Base-by-base conservation (phyloP, 2,113 vertebrate genomes). In the Axis porcinus region DNA sequence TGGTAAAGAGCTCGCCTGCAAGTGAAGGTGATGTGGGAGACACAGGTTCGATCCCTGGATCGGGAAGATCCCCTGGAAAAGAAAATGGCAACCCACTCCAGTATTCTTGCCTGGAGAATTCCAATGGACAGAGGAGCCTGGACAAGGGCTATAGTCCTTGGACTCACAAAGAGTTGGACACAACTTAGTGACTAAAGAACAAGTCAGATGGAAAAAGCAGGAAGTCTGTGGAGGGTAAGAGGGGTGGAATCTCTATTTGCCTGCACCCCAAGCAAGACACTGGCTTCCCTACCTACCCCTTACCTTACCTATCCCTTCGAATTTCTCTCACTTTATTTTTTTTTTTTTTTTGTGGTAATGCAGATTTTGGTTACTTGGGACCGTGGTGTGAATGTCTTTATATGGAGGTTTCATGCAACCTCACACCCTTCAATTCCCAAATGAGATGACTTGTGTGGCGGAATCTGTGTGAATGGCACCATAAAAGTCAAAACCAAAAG, bases 401-500 rank as follows among this genome's bases (percentile, higher is more conserved):
- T 45, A 40, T 21, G 50, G 45, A 97, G 19, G 25, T 52, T 91
- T 85, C 36, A 86, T 40, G 33, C 27, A 87, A 84, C 19, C 43
- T 95, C 70, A 90, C 11, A 12, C 43, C 60, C 92, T 87, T 86
- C 40, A 90, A 89, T 95, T 86, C 27, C 36, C 30, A 86, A 83
- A 60, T 94, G 50, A 89, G 70, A 85, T 78, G 60, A 55, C 55
- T 83, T 94, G 23, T 85, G 16, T 67, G 36, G n/a, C 17, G 28
- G 27, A 92, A 76, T 94, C 58, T 82, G 8, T 78, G 47, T 78
- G 50, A 64, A n/a, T 1, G 40, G 58, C 30, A 92, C 7, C 55
- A 79, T 93, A 86, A 94, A 94, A 89, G 52, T 92, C 55, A 89
- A 96, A 81, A 57, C 4, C 74, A 87, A 87, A 96, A 70, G 16